Percentiles rank a stretch among this genome's conserved stretches.
These are phyloP conservation scores for Drosophila murphyi DNA, from an alignment of 1,140 invertebrate species.

Conservation along the genomic window DNA sequence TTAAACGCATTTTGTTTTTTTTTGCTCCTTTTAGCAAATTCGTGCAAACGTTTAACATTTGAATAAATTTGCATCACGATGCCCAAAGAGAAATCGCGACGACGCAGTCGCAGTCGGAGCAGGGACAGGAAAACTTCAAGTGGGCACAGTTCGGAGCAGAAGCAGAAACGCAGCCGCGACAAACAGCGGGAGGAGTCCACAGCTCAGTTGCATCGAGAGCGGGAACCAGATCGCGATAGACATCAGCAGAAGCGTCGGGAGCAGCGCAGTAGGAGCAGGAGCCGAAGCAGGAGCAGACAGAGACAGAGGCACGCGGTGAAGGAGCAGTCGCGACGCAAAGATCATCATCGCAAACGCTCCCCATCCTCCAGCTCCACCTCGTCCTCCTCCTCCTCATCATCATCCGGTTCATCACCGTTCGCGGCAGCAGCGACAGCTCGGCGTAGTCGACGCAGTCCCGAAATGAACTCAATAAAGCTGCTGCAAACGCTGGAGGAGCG, in stretches of 20 bases:
- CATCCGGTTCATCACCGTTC: slow-evolving; percentile 36
- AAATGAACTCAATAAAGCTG: slow-evolving; percentile 86
- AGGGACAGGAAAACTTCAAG: slow-evolving; percentile 22
- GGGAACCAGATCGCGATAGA: slow-evolving; percentile 20
- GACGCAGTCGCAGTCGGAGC: slow-evolving; percentile 54
- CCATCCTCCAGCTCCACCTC: slow-evolving; percentile 31
- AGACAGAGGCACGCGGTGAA: slow-evolving; percentile 20
- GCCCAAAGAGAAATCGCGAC: slow-evolving; percentile 62
- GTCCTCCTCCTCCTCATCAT: slow-evolving; percentile 36
- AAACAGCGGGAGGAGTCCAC: slow-evolving; percentile 16
- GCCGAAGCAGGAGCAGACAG: slow-evolving; percentile 10
- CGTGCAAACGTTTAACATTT: slow-evolving; percentile 12
- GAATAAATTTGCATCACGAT: slow-evolving; percentile 22
- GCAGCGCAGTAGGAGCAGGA: slow-evolving; percentile 27
- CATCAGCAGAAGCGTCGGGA: slow-evolving; percentile 26
- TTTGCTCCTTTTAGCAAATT: slow-evolving; percentile 40
- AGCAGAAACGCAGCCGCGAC: slow-evolving; percentile 22
- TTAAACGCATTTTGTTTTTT: background rate
- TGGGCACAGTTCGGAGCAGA: slow-evolving; percentile 5
- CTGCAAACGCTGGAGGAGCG: slow-evolving; percentile 90
- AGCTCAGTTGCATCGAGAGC: background rate
- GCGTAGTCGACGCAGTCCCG: slow-evolving; percentile 25
- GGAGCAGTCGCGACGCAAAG: slow-evolving; percentile 22
- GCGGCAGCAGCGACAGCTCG: background rate
- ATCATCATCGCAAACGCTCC: slow-evolving; percentile 18